Percentiles rank a stretch among this genome's conserved stretches.
These are phyloP conservation scores for Drosophila rellima DNA, from an alignment of 2,888 invertebrate genomes.

Conservation along the genomic window DNA sequence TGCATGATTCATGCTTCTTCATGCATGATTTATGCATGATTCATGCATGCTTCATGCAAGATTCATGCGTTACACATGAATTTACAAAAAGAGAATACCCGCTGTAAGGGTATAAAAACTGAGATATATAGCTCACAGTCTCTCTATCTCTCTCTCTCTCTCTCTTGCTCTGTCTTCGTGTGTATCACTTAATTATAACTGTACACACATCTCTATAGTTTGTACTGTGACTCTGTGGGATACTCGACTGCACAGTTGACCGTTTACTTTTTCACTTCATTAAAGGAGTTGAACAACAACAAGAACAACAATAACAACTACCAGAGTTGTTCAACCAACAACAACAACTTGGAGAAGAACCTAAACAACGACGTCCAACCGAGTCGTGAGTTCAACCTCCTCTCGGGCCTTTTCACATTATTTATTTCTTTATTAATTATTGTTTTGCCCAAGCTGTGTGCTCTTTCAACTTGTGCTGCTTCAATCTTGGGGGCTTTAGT, in stretches of 20 bases:
- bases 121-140: constrained; percentile 19
- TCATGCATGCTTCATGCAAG: too few relatives aligned
- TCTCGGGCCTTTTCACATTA: constrained; percentile 35
- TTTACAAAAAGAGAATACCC: too few relatives aligned
- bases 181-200: constrained; percentile 80
- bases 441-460: background rate
- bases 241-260: constrained; percentile 38
- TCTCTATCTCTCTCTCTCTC: background rate
- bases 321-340: constrained; percentile 3
- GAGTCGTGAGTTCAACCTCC: constrained; percentile 1
- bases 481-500: constrained; percentile 7
- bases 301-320: constrained; percentile 1
- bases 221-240: constrained; percentile 48
- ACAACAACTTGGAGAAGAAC: constrained; percentile 1
- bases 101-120: background rate
- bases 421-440: constrained; percentile 77
- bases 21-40: too few relatives aligned
- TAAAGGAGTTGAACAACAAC: constrained; percentile 65
- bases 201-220: constrained; percentile 57
- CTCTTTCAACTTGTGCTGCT: constrained; percentile 20
- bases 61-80: too few relatives aligned
- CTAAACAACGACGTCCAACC: constrained; percentile 12
- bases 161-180: constrained; percentile 26
- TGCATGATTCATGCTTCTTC: too few relatives aligned
- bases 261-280: constrained; percentile 78